Base-by-base conservation (phyloP, 2,888 invertebrate genomes). In the Aleiodes testaceus region DNA sequence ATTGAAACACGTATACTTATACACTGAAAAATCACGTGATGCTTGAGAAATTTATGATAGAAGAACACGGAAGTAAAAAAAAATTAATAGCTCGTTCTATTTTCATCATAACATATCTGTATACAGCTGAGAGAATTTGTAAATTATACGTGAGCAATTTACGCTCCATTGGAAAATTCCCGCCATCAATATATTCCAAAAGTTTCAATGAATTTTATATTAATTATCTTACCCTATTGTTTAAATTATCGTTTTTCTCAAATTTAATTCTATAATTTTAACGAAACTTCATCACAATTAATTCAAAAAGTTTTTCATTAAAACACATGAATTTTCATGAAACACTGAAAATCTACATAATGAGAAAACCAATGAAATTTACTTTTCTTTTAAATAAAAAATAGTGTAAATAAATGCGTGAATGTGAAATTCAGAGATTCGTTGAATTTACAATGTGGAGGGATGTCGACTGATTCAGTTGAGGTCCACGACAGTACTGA, bases 401-500 rank as follows among this genome's bases (percentile, higher is more conserved):
- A 66, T 18, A 36, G 42, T 52, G 42, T 12, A 22, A 16, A 36
- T 36, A 14, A 16, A 49, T 42, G 59, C 3, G 4, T 47, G 45
- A 22, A 59, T 68, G 3, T 1, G 30, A 47, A 30, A 52, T 18
- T 36, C 36, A 61, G 36, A 26, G 12, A 26, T 3, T 30, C 42
- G 42, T 9, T n/a, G 9, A 6, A 14, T 3, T n/a, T 3, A 9
- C 45, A 22, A 26, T 26, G 55, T 49, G 18, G 5, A 45, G n/a
- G 44, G 22, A 45, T 45, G 45, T 14, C 47, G 26, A 59, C 47
- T 50, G 47, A 50, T 55, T 53, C 55, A 65, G 65, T 30, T 65
- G 70, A 26, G 18, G 47, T 70, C 55, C 70, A 65, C 70, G 65
- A 70, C 64, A 65, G 65, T 50, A 70, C 70, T 70, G 63, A 22